Evolutionary conservation across 2,888 invertebrate species (phyloP), one percentile per base, ranked within the genome.

Genomic region (Smittia sp.): DNA sequence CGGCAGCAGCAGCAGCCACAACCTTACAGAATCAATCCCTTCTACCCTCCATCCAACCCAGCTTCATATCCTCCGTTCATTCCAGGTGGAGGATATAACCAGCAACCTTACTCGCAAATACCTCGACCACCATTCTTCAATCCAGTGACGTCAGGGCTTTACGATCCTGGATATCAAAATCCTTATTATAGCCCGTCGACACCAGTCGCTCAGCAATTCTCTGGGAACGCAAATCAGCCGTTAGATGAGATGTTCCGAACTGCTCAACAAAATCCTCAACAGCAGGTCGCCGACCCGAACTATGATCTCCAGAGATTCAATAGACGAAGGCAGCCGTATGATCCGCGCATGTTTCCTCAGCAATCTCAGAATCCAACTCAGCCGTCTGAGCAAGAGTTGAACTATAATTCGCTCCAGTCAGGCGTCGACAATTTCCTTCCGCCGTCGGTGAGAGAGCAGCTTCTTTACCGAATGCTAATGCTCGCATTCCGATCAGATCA

Each of bases 381-480:
- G 58, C 77, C 77, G 7, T 77, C 76, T 18, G 75, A 76, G 20
- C 77, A 77, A 54, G 76, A 76, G 72, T 41, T 73, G 73, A 74
- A 67, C 25, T 74, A 74, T 6, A 74, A 76, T 54, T 75, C 76
- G 41, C 76, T 78, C 13, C 75, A 76, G 15, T 69, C 75, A 7
- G 22, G 41, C 27, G n/a, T 15, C 3, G 80, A 79, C 1, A 86
- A 87, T 6, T 88, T 86, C 76, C 80, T 91, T 18, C 90, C 90
- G 13, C 85, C 89, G 0, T 88, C 90, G 74, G 87, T 91, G 18
- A 83, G 90, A 74, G 90, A 91, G 79, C 90, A 90, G 78, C 81
- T 91, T 41, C 80, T 91, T 7, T 79, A 90, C 77, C 86, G 89
- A 78, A 90, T 91, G 90, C 81, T 91, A 32, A 87, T 90, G 78